Evolutionary conservation across 2,113 vertebrate species (phyloP), one percentile per base, ranked within the genome.

Genomic region (Ondatra zibethicus): DNA sequence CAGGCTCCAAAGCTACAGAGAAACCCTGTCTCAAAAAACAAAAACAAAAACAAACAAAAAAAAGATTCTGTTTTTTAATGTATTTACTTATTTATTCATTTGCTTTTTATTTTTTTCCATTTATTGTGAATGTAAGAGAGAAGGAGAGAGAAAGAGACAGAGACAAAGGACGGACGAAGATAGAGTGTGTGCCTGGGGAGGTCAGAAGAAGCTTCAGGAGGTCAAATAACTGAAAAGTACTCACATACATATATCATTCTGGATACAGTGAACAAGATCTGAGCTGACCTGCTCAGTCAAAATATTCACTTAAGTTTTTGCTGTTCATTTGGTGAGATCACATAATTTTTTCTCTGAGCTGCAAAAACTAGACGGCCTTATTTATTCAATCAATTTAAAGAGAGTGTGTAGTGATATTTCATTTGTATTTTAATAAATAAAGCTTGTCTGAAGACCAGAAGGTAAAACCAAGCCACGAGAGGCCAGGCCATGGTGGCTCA

Each of bases 301-400:
- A 94, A 12, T 23, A 86, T 9, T 77, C 68, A 77, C 14, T 77
- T 55, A 55, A 94, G 85, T 89, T 95, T 88, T 72, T 81, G 90
- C 19, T 42, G 33, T 52, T 52, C 31, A 87, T 88, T 87, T 65
- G 42, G n/a, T 50, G 31, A 63, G 17, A 63, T 70, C 42, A 9
- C 16, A 63, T 77, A 75, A 91, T 93, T 33, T 13, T 96, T 93
- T 84, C 81, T 73, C 10, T 63, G 65, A 19, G 23, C 58, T 86
- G 9, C 21, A 94, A 61, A 85, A 93, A 90, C 33, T 84, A 92
- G 9, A 8, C 78, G 75, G 66, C 68, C 52, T 58, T 68, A 92
- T 27, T 47, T 76, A 93, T 68, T 82, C 61, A 76, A 52, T 91
- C 27, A 95, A 86, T 14, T 93, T 92, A 92, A 95, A 72, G 21